Conservation (phyloP, 2,888 invertebrate species). For the Norana najaformis region DNA sequence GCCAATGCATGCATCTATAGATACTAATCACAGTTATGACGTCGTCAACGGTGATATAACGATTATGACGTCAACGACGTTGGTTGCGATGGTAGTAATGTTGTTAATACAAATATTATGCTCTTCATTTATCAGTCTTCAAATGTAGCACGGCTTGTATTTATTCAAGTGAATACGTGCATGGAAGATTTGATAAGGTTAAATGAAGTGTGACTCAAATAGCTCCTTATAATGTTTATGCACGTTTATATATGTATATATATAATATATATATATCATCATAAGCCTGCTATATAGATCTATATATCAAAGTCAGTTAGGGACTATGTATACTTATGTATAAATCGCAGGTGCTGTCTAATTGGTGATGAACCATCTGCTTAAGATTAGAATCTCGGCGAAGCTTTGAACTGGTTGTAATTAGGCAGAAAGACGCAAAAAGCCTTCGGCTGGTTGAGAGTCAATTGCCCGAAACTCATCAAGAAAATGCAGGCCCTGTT, state of each 20-base stretch:
- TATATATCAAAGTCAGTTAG: no score
- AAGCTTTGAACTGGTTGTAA: background rate
- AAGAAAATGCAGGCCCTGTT: slow-evolving; percentile 13
- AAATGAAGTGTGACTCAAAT: background rate
- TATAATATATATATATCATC: background rate
- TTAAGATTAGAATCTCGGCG: background rate
- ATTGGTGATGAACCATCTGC: background rate
- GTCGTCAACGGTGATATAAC: background rate
- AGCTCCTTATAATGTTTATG: background rate
- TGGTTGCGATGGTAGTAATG: no score
- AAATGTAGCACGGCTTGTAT: background rate
- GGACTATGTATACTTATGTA: background rate
- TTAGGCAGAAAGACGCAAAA: background rate
- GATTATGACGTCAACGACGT: background rate
- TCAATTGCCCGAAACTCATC: background rate
- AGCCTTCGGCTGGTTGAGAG: background rate
- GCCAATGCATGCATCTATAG: background rate
- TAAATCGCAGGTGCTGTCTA: background rate
- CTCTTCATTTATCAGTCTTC: background rate
- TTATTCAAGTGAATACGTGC: background rate
- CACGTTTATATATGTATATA: background rate
- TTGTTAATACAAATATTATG: background rate
- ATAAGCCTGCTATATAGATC: no score
- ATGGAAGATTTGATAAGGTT: slow-evolving; percentile 3
- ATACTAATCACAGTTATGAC: background rate